Percentiles rank a stretch among this genome's conserved stretches.
Conservation (phyloP, 2,797 vertebrate genomes). For the Acipenser transmontanus region DNA sequence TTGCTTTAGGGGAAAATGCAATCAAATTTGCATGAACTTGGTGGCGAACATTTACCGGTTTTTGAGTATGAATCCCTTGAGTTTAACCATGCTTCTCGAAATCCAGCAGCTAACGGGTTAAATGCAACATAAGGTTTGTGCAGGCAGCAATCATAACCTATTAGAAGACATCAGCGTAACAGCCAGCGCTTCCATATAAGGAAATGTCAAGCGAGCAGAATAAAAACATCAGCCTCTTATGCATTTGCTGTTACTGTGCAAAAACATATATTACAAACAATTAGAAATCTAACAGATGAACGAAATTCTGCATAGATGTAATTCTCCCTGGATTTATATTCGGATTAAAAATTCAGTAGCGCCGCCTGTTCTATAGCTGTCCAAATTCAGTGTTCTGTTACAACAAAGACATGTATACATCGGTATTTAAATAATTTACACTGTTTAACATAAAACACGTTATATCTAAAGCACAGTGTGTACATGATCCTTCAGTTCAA, state of each 20-base stretch:
- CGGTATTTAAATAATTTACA: too few species aligned
- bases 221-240: conserved; percentile 26
- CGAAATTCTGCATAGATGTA: too few species aligned
- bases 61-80: neutral
- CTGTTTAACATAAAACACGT: too few species aligned
- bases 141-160: conserved; percentile 57
- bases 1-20: neutral
- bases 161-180: conserved; percentile 50
- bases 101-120: conserved; percentile 62
- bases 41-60: neutral
- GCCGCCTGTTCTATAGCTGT: too few species aligned
- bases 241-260: neutral
- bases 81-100: conserved; percentile 38
- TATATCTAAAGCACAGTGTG: too few species aligned
- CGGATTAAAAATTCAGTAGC: too few species aligned
- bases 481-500: too few species aligned
- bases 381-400: too few species aligned
- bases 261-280: neutral
- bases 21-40: neutral
- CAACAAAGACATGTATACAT: too few species aligned
- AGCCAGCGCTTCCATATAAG: conserved; percentile 58
- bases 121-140: conserved; percentile 32
- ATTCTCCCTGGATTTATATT: too few species aligned
- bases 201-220: conserved; percentile 40
- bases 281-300: neutral